A percentile compares a stretch with the other conserved stretches of the same genome.
These are phyloP conservation scores for Drosophila merina DNA, from an alignment of 2,888 invertebrate species.

Conservation along the genomic window DNA sequence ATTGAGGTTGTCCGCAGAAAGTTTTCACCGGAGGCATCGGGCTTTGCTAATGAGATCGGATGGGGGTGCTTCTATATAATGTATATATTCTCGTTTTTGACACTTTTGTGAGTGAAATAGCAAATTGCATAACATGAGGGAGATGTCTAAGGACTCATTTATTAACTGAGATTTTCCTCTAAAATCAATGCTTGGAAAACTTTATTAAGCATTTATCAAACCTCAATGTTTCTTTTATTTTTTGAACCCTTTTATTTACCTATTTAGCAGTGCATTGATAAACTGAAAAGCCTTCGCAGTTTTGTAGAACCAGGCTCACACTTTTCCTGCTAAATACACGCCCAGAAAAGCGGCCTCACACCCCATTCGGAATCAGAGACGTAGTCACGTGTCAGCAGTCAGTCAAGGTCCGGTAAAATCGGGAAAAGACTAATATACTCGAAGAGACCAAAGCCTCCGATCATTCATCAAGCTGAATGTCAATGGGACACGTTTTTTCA, in stretches of 20 bases:
- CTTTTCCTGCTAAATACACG: conserved; percentile 22
- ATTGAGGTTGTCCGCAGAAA: conserved; percentile 15
- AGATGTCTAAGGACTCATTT: not conserved
- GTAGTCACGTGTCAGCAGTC: conserved; percentile 75
- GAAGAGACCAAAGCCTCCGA: conserved; percentile 28
- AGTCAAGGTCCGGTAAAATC: conserved; percentile 57
- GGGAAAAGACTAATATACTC: conserved; percentile 29
- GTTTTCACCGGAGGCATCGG: conserved; percentile 3
- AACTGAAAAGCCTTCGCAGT: conserved; percentile 21
- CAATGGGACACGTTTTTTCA: conserved; percentile 76
- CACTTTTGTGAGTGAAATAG: conserved; percentile 54
- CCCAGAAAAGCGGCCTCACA: conserved; percentile 3
- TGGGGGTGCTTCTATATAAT: conserved; percentile 3
- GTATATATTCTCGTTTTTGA: conserved; percentile 48
- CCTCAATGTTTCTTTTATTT: not conserved
- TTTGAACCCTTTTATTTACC: not conserved
- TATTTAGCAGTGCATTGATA: conserved; percentile 4
- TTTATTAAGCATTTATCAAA: not conserved
- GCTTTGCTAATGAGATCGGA: conserved; percentile 63
- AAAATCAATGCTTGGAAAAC: not conserved
- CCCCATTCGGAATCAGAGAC: conserved; percentile 5
- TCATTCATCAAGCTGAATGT: conserved; percentile 79
- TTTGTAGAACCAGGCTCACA: conserved; percentile 9
- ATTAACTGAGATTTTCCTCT: no score
- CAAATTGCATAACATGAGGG: conserved; percentile 24